A percentile compares a stretch with the other conserved stretches of the same genome.
Conservation (phyloP, 2,113 vertebrate species). For the Pagrus major region DNA sequence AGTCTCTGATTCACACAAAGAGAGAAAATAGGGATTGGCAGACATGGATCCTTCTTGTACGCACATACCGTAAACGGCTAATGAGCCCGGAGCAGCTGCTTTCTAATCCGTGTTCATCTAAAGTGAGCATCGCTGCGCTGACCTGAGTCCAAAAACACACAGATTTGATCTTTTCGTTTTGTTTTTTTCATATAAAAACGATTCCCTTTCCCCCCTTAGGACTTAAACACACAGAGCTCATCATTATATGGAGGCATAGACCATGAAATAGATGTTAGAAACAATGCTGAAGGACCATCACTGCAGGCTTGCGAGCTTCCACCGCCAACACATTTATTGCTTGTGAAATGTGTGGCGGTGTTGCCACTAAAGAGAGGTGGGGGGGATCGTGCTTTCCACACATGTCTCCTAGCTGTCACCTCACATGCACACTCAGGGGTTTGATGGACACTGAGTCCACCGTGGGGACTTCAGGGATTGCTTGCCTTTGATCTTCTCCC, state of each 20-base stretch:
- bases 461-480: conserved; percentile 61
- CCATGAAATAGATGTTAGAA: conserved; percentile 75
- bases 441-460: conserved; percentile 78
- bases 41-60: conserved; percentile 21
- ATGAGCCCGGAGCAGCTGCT: conserved; percentile 55
- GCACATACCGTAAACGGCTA: conserved; percentile 36
- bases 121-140: conserved; percentile 36
- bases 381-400: conserved; percentile 43
- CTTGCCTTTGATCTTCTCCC: conserved; percentile 76
- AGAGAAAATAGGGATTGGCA: conserved; percentile 14
- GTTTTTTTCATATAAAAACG: conserved; percentile 42
- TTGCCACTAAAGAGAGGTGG: conserved; percentile 35
- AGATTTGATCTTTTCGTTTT: conserved; percentile 5
- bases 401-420: conserved; percentile 68
- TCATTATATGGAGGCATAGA: conserved; percentile 67
- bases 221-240: conserved; percentile 52
- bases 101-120: conserved; percentile 62
- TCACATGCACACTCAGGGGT: conserved; percentile 57
- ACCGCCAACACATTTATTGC: conserved; percentile 62
- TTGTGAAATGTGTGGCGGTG: conserved; percentile 57
- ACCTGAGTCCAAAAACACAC: conserved; percentile 36
- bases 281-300: conserved; percentile 58
- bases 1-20: conserved; percentile 38
- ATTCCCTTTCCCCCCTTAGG: conserved; percentile 26
- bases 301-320: conserved; percentile 52